Conservation (phyloP, 2,113 vertebrate genomes). For the Catharus fuscescens region DNA sequence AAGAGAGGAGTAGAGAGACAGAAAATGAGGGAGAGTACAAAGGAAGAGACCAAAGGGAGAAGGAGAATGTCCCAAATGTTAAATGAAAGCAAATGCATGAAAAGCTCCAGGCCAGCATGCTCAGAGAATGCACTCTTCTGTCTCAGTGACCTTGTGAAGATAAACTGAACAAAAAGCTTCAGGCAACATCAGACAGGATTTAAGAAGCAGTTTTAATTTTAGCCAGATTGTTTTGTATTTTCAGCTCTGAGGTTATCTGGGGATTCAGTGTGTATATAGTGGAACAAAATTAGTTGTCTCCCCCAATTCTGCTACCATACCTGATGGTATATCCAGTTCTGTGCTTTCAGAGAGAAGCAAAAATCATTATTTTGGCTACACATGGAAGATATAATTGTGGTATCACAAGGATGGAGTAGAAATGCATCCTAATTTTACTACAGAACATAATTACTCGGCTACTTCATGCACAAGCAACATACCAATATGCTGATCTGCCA, state of each 20-base stretch:
- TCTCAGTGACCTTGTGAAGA: conserved; percentile 66
- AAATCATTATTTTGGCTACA: not conserved
- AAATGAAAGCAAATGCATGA: conserved; percentile 1
- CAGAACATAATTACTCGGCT: not conserved
- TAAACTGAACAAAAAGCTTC: conserved; percentile 56
- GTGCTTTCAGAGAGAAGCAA: not conserved
- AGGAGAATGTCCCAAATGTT: not conserved
- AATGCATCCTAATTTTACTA: not conserved
- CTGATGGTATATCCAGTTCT: not conserved
- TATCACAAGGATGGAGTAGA: not conserved
- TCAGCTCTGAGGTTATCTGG: conserved; percentile 34
- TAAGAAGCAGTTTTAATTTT: conserved; percentile 72
- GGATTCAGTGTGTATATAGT: conserved; percentile 28
- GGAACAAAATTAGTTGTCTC: conserved; percentile 9
- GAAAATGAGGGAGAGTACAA: not conserved
- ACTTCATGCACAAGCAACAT: not conserved
- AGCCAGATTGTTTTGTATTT: conserved; percentile 61
- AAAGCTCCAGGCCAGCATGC: conserved; percentile 26
- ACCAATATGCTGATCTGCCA: not conserved
- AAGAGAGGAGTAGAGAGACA: not conserved
- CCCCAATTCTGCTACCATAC: not conserved
- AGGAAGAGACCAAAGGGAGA: not conserved
- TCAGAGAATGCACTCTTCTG: conserved; percentile 53
- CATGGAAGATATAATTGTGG: not conserved
- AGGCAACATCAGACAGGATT: conserved; percentile 56